Percentiles rank a stretch among this genome's conserved stretches.
Conservation (phyloP, 2,113 vertebrate genomes). For the Cebus imitator region DNA sequence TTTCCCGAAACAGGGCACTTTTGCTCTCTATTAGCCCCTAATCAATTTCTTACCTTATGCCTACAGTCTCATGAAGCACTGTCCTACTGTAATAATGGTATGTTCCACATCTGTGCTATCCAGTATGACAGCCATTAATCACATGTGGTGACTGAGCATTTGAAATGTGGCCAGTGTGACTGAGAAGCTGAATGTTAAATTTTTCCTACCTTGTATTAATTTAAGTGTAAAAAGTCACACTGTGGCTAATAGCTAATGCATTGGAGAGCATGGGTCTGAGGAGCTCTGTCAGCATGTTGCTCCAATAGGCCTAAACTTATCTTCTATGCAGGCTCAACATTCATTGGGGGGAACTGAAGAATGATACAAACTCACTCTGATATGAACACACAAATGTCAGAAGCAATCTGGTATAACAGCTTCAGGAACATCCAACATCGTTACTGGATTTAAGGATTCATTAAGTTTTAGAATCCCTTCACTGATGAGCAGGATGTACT, state of each 20-base stretch:
- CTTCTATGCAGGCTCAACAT: neutral
- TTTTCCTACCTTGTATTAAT: neutral
- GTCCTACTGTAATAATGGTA: neutral
- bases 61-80: neutral
- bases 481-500: conserved; percentile 39
- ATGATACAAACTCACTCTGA: neutral
- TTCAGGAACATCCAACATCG: conserved; percentile 49
- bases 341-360: neutral
- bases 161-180: neutral
- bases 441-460: conserved; percentile 64
- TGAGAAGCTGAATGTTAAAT: neutral
- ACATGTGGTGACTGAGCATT: neutral
- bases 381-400: conserved; percentile 51
- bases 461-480: conserved; percentile 56
- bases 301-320: neutral
- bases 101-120: neutral
- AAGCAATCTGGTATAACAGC: conserved; percentile 38
- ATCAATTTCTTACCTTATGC: neutral
- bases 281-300: neutral
- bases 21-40: neutral
- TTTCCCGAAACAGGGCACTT: neutral
- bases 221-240: neutral
- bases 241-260: neutral
- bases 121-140: neutral
- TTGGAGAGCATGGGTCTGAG: neutral